Evolutionary conservation across 2,797 vertebrate genomes (phyloP), one percentile per base, ranked within the genome.

Genomic region (Trachops cirrhosus): DNA sequence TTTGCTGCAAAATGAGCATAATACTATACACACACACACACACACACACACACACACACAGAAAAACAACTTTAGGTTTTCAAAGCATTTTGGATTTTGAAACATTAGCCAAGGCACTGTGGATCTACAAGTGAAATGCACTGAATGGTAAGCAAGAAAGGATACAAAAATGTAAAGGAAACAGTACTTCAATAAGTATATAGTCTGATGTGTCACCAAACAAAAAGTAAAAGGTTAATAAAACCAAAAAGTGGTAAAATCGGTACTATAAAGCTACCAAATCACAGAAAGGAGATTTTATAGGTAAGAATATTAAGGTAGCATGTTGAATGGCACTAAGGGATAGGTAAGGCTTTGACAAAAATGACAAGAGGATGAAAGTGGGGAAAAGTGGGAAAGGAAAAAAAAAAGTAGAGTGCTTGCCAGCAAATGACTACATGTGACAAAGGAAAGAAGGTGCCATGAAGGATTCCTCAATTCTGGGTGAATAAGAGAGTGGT

Each of bases 161-260:
- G 50, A 57, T 32, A 95, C 6, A 85, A 89, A 93, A 91, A 77
- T 77, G 44, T 82, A 52, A 88, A 84, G 48, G 21, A 93, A 15
- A 41, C 5, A 26, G 3, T 48, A 46, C 6, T 79, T 88, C 21
- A 62, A 75, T 52, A 77, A 59, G 52, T 74, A 1, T 16, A 34
- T 6, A 54, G 24, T 54, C 50, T 54, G n/a, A 50, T 41, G 34
- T 46, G 64, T 68, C 16, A 64, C 19, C 34, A 70, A 80, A 50
- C 41, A 57, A 84, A 80, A 90, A 41, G 46, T 74, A 24, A 71
- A 91, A 87, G 29, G 12, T 70, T 64, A 77, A 57, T 80, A 74
- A 62, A 86, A 57, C 4, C 19, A 10, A 7, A 34, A 84, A 79
- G 16, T 71, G 18, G 5, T 84, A 71, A 50, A 73, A 77, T 62